Evolutionary conservation across 2,797 vertebrate species (phyloP).

Genomic region (Periparus ater): DNA sequence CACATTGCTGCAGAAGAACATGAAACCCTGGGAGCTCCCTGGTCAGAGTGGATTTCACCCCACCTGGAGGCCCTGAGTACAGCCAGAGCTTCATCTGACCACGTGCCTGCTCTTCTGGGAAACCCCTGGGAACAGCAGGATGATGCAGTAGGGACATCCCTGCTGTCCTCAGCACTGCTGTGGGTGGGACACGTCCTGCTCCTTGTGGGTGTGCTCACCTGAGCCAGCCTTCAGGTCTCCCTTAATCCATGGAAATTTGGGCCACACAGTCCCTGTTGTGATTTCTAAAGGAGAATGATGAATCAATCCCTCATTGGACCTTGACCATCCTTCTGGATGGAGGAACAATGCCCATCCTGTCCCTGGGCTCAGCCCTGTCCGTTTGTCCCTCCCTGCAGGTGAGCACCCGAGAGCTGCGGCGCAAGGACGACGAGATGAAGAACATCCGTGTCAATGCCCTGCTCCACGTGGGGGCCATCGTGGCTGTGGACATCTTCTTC

Average conservation of each 20-base stretch:
- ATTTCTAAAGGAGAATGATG: fast-evolving
- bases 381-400: constrained; percentile 73
- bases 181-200: background rate
- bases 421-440: constrained; percentile 89
- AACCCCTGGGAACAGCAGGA: background rate
- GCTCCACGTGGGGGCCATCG: constrained; percentile 77
- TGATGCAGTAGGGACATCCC: background rate
- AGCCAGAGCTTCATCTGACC: background rate
- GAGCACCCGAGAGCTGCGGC: constrained; percentile 77
- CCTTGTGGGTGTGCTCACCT: background rate
- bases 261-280: fast-evolving
- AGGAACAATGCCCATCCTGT: background rate
- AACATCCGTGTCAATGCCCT: constrained; percentile 82
- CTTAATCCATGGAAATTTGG: background rate
- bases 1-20: fast-evolving
- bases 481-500: constrained; percentile 87
- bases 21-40: background rate
- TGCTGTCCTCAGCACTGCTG: background rate
- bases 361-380: background rate
- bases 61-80: background rate
- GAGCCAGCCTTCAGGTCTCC: background rate
- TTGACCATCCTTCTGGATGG: fast-evolving
- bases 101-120: background rate
- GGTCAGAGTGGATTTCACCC: background rate
- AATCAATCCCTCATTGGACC: too few relatives aligned